Percentiles rank a stretch among this genome's conserved stretches.
phyloP scores from a whole-genome alignment of 2,113 vertebrate species.

The Trogon melanurus region DNA sequence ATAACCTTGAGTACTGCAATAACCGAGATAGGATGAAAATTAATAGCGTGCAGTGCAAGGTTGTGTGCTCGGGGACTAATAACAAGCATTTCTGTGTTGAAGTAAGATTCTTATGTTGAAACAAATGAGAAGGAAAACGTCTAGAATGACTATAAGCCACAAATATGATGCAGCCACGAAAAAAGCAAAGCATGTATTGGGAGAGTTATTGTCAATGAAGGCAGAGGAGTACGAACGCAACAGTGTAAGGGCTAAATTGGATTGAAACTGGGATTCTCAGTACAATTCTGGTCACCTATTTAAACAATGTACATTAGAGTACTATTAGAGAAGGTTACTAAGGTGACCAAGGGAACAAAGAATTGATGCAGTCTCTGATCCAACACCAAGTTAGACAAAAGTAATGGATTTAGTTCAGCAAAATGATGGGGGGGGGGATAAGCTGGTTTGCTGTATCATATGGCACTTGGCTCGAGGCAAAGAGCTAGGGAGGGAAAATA shows the following conservation, averaged over 20 bases:
- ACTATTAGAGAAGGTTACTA: neutral
- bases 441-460: neutral
- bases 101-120: neutral
- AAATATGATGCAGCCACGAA: constrained; percentile 6
- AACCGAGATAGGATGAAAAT: neutral
- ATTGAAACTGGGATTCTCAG: neutral
- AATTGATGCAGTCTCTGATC: neutral
- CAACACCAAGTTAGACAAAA: neutral
- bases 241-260: neutral
- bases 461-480: neutral
- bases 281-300: neutral
- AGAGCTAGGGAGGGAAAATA: neutral
- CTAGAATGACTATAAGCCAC: neutral
- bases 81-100: neutral
- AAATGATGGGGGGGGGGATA: neutral
- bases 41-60: neutral
- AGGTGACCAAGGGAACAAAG: neutral
- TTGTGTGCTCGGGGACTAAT: neutral
- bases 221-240: neutral
- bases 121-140: neutral
- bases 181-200: neutral
- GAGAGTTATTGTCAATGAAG: neutral
- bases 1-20: neutral
- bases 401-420: neutral
- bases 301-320: neutral